These are phyloP conservation scores for Aythya fuligula DNA, from an alignment of 2,797 vertebrate species.

Conservation along the genomic window DNA sequence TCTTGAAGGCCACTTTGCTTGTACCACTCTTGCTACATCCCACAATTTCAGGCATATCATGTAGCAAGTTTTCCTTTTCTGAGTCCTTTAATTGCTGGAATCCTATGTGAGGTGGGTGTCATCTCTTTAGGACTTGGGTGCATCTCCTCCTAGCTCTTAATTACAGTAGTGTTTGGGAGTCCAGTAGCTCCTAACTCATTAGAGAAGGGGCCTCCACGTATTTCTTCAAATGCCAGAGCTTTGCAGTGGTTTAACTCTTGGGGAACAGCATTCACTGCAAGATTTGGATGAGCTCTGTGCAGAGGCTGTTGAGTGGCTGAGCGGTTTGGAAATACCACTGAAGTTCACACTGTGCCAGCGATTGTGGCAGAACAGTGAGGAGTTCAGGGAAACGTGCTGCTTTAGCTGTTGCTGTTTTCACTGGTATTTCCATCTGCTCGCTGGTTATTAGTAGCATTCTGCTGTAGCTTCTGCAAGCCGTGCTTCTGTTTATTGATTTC, in stretches of 20 bases:
- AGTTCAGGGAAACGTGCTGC: not conserved
- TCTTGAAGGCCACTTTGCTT: no score
- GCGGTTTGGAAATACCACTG: not conserved
- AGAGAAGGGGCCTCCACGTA: not conserved
- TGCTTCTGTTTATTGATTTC: not conserved
- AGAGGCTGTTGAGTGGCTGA: not conserved
- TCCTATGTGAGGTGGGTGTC: not conserved
- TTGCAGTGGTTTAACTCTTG: not conserved
- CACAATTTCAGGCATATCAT: no score
- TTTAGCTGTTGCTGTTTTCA: not conserved
- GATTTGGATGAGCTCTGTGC: not conserved
- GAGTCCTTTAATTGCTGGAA: not conserved
- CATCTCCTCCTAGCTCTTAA: not conserved
- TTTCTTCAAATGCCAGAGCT: not conserved
- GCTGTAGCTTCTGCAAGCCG: not conserved
- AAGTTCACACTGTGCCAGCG: rapidly evolving
- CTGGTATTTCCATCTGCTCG: not conserved
- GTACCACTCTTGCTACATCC: no score
- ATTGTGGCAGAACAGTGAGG: not conserved
- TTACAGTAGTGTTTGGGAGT: not conserved
- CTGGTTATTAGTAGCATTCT: not conserved
- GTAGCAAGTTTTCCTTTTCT: not conserved
- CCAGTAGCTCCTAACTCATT: not conserved
- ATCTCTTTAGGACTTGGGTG: not conserved
- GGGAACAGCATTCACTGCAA: not conserved